Conservation (phyloP, 2,888 invertebrate genomes). For the Drosophila kambysellisi region DNA sequence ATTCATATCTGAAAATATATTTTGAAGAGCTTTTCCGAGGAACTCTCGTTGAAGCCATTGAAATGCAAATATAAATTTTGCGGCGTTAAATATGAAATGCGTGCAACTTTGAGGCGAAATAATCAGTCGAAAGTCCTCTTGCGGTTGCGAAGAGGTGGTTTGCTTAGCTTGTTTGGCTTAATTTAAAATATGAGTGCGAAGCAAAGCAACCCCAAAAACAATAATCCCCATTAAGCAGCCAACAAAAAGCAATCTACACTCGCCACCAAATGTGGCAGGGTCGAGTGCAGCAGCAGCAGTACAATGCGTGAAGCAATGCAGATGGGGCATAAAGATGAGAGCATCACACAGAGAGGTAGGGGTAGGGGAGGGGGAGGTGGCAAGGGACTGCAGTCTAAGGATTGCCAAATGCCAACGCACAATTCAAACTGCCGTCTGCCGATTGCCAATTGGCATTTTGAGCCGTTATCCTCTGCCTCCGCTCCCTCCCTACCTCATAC, state of each 20-base stretch:
- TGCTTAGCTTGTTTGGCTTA: conserved; percentile 43
- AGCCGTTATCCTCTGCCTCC: conserved; percentile 15
- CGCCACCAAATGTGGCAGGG: conserved; percentile 16
- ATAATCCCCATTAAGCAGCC: conserved; percentile 23
- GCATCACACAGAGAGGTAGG: neutral
- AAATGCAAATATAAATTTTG: conserved; percentile 4
- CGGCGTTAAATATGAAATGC: conserved; percentile 18
- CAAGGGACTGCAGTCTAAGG: conserved; percentile 9
- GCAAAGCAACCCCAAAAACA: neutral
- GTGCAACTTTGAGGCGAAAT: conserved; percentile 4
- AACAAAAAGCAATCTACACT: conserved; percentile 55
- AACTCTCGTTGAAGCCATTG: neutral
- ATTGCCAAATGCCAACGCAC: conserved; percentile 38
- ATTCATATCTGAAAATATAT: neutral
- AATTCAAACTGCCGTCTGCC: conserved; percentile 44
- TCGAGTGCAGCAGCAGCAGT: conserved; percentile 5
- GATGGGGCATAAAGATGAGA: conserved; percentile 5
- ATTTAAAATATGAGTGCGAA: conserved; percentile 51
- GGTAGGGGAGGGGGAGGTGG: neutral
- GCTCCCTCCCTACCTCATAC: neutral
- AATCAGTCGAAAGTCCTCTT: conserved; percentile 6
- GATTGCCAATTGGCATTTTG: conserved; percentile 48
- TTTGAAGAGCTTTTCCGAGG: neutral
- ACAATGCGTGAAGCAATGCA: conserved; percentile 42
- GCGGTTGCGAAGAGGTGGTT: neutral